Evolutionary conservation across 2,888 invertebrate species (phyloP), one percentile per base, ranked within the genome.

Genomic region (Rutpela maculata): DNA sequence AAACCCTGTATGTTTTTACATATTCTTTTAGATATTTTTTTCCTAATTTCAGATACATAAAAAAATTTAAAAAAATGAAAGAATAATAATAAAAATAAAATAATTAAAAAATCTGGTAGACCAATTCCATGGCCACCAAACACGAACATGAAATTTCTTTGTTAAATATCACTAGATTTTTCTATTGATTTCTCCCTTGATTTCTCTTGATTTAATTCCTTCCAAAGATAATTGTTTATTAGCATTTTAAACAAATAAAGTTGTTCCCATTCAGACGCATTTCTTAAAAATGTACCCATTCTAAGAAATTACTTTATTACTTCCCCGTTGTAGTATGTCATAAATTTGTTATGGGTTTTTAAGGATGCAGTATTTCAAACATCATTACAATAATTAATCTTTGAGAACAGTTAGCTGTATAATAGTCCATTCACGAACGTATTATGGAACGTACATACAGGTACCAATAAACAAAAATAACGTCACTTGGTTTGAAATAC

Each of bases 361-460:
- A 62, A 26, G 62, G 62, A 62, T 15, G 10, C 60, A 18, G 22
- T 60, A 60, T 62, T 62, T 31, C 62, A 62, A 26, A 11, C 35
- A 62, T 62, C 31, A 62, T 35, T 62, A 62, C 35, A 35, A 62
- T 62, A 62, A 62, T 62, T 62, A 62, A 62, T 31, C 62, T 60
- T 60, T 62, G 62, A 31, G 35, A 62, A 62, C n/a, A 62, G 62
- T 62, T 62, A 62, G 26, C 62, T 31, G 7, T 35, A 31, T 62
- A 5, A 26, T 18, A 26, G 7, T 59, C 59, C 22, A 59, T 19
- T 15, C 22, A 59, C 12, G 1, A 19, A 26, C 11, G 59, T 10
- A 11, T 19, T 22, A 59, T 19, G 22, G 3, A 11, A 59, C 35
- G 22, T 12, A 26, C 1, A 5, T 62, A 26, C 3, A 19, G 4